These are phyloP conservation scores for Hypsibius dujardini DNA, from an alignment of 1,140 invertebrate genomes.

Conservation along the genomic window DNA sequence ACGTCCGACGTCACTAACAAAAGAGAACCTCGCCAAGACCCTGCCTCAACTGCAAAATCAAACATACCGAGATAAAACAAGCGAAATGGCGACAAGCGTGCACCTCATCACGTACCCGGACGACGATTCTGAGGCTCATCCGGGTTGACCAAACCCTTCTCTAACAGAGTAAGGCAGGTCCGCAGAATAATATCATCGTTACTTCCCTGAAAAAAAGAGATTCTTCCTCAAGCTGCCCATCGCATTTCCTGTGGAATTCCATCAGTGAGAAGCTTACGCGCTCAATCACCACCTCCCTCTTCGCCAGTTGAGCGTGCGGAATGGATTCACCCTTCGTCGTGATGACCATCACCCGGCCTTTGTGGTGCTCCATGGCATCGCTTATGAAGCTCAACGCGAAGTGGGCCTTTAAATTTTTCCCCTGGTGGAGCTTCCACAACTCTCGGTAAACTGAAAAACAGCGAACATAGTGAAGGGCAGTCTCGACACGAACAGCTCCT, in stretches of 20 bases:
- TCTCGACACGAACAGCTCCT: no score
- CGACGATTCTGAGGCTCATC: constrained; percentile 3
- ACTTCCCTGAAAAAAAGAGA: constrained; percentile 13
- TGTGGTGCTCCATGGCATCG: constrained; percentile 2
- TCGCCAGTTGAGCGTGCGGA: neutral
- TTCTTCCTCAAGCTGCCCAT: neutral
- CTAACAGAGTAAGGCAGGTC: constrained; percentile 6
- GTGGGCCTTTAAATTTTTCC: neutral
- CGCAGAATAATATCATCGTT: constrained; percentile 14
- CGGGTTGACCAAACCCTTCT: neutral
- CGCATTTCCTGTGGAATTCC: no score
- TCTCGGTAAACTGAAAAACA: constrained; percentile 15
- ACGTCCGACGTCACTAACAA: neutral
- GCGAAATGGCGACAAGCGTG: neutral
- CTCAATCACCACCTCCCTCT: neutral
- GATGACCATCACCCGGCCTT: constrained; percentile 6
- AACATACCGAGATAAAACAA: neutral
- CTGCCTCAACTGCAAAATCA: neutral
- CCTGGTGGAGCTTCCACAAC: neutral
- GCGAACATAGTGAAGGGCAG: neutral
- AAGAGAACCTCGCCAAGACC: neutral
- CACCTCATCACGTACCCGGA: neutral
- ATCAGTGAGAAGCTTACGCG: neutral
- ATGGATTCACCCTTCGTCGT: neutral
- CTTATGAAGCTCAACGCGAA: constrained; percentile 11